These are phyloP conservation scores for Dasypus novemcinctus DNA, from an alignment of 2,113 vertebrate genomes.

Conservation along the genomic window DNA sequence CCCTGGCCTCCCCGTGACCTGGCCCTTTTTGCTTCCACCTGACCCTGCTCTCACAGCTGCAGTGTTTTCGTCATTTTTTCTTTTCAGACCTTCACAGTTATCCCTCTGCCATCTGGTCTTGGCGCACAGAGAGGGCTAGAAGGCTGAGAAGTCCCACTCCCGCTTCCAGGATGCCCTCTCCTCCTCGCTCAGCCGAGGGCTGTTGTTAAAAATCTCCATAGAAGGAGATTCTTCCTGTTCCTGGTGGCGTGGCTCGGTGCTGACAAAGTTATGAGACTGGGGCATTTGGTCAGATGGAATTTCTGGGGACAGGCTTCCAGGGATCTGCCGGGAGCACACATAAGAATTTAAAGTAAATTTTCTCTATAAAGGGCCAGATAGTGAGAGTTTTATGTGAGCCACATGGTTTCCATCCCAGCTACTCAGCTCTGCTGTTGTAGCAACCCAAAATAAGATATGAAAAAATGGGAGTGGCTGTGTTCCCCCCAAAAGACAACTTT, in stretches of 20 bases:
- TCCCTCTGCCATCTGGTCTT: not conserved
- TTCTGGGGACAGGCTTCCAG: not conserved
- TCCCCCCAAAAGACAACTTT: not conserved
- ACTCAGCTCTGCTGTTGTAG: not conserved
- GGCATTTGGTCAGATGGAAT: not conserved
- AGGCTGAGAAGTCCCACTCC: not conserved
- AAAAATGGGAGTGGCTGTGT: not conserved
- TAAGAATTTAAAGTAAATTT: not conserved
- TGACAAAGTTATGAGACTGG: not conserved
- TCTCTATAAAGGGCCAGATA: not conserved
- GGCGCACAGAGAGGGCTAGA: not conserved
- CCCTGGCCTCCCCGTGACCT: not conserved
- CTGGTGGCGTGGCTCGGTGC: not conserved
- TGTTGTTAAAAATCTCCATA: not conserved
- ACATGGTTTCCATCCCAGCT: not conserved
- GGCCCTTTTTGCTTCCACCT: not conserved
- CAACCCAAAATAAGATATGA: rapidly evolving
- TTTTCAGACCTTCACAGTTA: not conserved
- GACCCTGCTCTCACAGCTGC: not conserved
- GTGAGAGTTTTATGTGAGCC: not conserved
- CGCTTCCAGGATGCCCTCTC: not conserved
- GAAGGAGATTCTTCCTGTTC: not conserved
- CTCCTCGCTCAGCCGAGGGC: not conserved
- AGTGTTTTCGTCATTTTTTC: not conserved
- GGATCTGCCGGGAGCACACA: not conserved